phyloP scores from a whole-genome alignment of 2,888 invertebrate species.

The Melipona bicolor region DNA sequence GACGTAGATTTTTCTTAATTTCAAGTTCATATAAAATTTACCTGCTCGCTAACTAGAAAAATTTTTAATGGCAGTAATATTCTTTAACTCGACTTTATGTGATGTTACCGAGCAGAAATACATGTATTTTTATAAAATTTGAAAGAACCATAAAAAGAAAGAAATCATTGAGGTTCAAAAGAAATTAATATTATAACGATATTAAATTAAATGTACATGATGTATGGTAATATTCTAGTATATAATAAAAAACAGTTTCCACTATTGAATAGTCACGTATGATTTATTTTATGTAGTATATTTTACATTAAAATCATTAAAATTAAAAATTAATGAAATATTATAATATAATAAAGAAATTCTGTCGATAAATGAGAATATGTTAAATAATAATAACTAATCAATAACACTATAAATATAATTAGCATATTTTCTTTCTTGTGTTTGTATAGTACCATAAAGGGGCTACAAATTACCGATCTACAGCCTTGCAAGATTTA shows the following conservation, averaged over 20 bases:
- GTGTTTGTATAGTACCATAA: background rate
- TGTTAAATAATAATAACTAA: background rate
- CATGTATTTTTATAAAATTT: background rate
- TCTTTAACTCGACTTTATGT: background rate
- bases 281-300: no score
- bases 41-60: no score
- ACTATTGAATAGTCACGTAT: no score
- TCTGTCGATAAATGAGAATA: background rate
- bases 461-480: background rate
- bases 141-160: background rate
- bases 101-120: background rate
- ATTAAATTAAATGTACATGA: no score
- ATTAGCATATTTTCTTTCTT: conserved; percentile 5
- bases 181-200: background rate
- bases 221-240: no score
- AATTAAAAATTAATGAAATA: background rate
- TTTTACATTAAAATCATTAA: background rate
- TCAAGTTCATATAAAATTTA: no score
- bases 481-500: conserved; percentile 25
- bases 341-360: no score
- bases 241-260: no score
- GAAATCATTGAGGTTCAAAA: background rate
- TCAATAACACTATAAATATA: conserved; percentile 9
- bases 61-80: background rate
- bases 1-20: no score